These are phyloP conservation scores for Euura lappo DNA, from an alignment of 1,140 invertebrate genomes.

Conservation along the genomic window DNA sequence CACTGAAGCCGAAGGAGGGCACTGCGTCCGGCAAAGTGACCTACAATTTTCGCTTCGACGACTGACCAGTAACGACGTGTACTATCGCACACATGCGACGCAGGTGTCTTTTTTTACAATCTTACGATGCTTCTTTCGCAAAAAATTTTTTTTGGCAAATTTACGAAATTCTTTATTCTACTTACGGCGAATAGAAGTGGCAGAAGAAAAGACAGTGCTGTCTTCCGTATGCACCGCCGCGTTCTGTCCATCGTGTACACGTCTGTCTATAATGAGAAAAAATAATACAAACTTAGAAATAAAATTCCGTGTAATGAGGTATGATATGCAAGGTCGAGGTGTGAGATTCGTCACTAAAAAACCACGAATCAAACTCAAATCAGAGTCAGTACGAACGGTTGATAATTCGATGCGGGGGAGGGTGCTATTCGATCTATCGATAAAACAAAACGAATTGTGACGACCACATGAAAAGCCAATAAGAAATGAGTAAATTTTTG, in stretches of 20 bases:
- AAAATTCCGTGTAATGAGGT: background rate
- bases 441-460: too few relatives aligned
- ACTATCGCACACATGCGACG: background rate
- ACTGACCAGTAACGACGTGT: slow-evolving; percentile 14
- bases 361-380: too few relatives aligned
- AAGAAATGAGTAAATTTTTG: background rate
- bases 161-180: slow-evolving; percentile 26
- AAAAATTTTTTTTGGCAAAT: too few relatives aligned
- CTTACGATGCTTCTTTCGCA: too few relatives aligned
- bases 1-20: slow-evolving; percentile 48
- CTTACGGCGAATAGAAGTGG: slow-evolving; percentile 51
- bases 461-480: too few relatives aligned
- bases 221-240: slow-evolving; percentile 55
- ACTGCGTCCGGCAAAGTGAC: slow-evolving; percentile 58
- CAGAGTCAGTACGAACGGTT: too few relatives aligned
- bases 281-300: slow-evolving; percentile 12
- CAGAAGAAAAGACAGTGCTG: slow-evolving; percentile 45
- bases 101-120: too few relatives aligned
- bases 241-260: slow-evolving; percentile 54
- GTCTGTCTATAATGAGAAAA: slow-evolving; percentile 50
- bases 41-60: slow-evolving; percentile 58
- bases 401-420: too few relatives aligned
- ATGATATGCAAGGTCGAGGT: background rate
- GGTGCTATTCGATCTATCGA: too few relatives aligned
- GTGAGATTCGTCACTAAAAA: too few relatives aligned